Evolutionary conservation across 2,113 vertebrate species (phyloP).

Genomic region (Phycodurus eques): DNA sequence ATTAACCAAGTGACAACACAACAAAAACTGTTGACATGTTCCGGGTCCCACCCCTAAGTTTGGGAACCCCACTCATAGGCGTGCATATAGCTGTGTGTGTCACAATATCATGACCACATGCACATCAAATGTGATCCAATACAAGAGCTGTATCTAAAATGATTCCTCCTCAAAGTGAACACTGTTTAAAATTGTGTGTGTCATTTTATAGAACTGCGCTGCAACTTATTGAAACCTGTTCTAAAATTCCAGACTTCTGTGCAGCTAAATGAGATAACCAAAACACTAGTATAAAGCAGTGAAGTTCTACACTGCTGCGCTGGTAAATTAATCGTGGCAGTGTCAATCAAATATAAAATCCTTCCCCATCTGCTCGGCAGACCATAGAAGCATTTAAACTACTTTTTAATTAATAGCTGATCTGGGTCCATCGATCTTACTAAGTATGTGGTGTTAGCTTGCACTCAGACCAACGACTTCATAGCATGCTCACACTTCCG

Average conservation of each 20-base stretch:
- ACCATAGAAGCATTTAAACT: slow-evolving; percentile 28
- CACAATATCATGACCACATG: background rate
- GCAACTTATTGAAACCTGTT: background rate
- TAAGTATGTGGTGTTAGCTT: slow-evolving; percentile 40
- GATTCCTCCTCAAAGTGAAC: background rate
- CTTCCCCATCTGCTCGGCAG: background rate
- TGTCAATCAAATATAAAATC: slow-evolving; percentile 4
- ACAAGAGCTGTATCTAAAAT: background rate
- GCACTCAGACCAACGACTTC: background rate
- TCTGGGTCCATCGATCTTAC: slow-evolving; percentile 43
- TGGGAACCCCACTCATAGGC: background rate
- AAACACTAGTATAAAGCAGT: background rate
- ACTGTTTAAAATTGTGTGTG: background rate
- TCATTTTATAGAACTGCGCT: background rate
- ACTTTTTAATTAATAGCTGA: slow-evolving; percentile 57
- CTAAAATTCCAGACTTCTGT: background rate
- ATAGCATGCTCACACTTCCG: slow-evolving; percentile 17
- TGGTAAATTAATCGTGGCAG: background rate
- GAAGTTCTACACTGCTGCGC: background rate
- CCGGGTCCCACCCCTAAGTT: background rate
- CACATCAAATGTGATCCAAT: background rate
- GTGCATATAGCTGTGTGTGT: background rate
- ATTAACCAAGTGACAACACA: background rate
- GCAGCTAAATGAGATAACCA: background rate
- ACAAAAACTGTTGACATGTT: background rate